These are phyloP conservation scores for Exaiptasia diaphana DNA, from an alignment of 64 coral and sea anemone species.

Conservation along the genomic window DNA sequence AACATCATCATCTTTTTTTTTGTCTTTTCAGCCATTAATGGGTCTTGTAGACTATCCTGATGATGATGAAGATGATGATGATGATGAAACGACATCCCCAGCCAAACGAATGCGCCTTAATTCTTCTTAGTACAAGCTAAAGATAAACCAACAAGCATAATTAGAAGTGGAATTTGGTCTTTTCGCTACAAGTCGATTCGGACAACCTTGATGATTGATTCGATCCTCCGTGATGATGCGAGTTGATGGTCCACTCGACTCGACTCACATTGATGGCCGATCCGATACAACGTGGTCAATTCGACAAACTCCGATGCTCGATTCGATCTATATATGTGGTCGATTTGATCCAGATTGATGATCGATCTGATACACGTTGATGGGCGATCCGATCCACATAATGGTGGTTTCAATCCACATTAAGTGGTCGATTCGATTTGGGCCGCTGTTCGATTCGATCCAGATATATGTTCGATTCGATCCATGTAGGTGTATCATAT, in stretches of 20 bases:
- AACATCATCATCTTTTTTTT: no score
- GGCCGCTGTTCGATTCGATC: no score
- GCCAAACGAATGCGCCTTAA: slow-evolving; percentile 91
- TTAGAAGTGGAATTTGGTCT: no score
- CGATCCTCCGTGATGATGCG: background rate
- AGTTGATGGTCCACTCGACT: background rate
- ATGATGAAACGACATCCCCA: slow-evolving; percentile 48
- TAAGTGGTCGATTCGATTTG: no score
- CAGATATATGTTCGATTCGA: no score
- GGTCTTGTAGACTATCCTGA: slow-evolving; percentile 95
- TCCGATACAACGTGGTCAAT: background rate
- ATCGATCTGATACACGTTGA: no score
- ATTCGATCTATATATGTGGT: no score
- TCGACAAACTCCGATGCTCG: no score
- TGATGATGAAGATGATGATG: slow-evolving; percentile 92
- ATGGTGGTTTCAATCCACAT: no score
- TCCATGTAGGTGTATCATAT: no score
- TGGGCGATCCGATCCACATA: no score
- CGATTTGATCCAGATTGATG: no score
- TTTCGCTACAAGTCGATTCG: background rate
- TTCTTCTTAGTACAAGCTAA: slow-evolving; percentile 56
- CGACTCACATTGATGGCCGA: background rate
- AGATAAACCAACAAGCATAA: background rate
- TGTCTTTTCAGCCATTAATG: slow-evolving; percentile 72
- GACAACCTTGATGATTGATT: background rate